phyloP scores from a whole-genome alignment of 2,113 vertebrate genomes.

The Lagopus leucura region DNA sequence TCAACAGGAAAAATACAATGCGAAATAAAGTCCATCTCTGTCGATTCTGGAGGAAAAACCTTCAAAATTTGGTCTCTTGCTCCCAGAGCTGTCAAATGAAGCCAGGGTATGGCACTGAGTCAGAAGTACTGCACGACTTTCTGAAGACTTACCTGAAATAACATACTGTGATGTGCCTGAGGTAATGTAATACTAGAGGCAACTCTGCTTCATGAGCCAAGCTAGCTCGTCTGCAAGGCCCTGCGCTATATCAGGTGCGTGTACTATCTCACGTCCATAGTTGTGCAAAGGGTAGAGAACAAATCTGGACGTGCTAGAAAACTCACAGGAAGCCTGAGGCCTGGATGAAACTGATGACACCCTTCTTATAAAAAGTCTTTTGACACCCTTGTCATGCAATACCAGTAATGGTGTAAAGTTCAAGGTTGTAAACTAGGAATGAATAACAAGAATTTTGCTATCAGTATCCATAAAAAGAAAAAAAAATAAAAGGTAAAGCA shows the following conservation, averaged over 20 bases:
- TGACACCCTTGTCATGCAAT: neutral
- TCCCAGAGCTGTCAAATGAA: constrained; percentile 4
- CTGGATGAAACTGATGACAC: neutral
- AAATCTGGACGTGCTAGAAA: neutral
- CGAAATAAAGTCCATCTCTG: neutral
- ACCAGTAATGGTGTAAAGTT: neutral
- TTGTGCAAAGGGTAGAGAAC: neutral
- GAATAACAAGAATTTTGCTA: neutral
- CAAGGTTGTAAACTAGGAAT: neutral
- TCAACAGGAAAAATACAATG: neutral
- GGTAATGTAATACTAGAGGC: neutral
- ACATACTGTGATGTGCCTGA: neutral
- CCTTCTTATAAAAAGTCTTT: neutral
- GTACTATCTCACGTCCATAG: neutral
- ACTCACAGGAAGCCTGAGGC: neutral
- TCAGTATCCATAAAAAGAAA: neutral
- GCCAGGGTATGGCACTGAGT: neutral
- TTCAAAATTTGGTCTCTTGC: neutral
- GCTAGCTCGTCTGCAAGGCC: neutral
- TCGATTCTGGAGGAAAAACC: neutral
- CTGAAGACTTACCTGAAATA: constrained; percentile 29
- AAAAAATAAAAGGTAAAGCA: neutral
- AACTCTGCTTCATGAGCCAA: neutral
- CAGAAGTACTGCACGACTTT: neutral
- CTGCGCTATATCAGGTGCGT: accelerated